Base-by-base conservation (phyloP, 2,888 invertebrate genomes). In the Horisme vitalbata region DNA sequence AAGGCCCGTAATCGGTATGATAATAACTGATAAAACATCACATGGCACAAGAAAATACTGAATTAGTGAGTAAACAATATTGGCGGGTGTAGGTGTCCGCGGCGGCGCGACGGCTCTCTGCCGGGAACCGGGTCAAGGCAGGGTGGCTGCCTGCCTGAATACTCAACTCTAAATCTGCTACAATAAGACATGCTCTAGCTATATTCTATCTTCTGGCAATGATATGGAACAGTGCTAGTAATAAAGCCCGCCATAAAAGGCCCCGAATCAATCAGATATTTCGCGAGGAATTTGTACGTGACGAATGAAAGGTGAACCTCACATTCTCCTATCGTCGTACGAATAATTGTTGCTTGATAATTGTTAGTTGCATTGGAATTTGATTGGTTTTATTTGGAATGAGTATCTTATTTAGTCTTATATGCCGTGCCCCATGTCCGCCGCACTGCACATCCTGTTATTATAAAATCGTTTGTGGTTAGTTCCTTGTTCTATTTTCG, bases 21-120 rank as follows among this genome's bases (percentile, higher is more conserved):
- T 13, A 36, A n/a, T n/a, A n/a, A n/a, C n/a, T n/a, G n/a, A n/a
- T n/a, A n/a, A n/a, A n/a, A n/a, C 28, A 23, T 18, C 26, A 18
- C 31, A 34, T 27, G 41, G 23, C 28, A 39, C 35, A 33, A 26
- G 24, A 15, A 39, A 45, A 7, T 14, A 14, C 48, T 39, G 39
- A 34, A 48, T 36, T 39, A 48, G 15, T 39, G 24, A 45, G 41
- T 50, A 41, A 50, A 50, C 45, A 49, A 49, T 44, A 37, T 36
- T 24, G 20, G 36, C 21, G 43, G 36, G 38, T 20, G 12, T 6
- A 20, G 26, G 11, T 5, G 12, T 6, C 36, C 27, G n/a, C 30
- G 21, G 8, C 21, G 10, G 21, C 23, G 8, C n/a, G 23, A 1
- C 23, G 23, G 3, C 8, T 7, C 23, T 18, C n/a, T 28, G 1